phyloP scores from a whole-genome alignment of 1,140 invertebrate species.

The Eriosoma lanigerum region DNA sequence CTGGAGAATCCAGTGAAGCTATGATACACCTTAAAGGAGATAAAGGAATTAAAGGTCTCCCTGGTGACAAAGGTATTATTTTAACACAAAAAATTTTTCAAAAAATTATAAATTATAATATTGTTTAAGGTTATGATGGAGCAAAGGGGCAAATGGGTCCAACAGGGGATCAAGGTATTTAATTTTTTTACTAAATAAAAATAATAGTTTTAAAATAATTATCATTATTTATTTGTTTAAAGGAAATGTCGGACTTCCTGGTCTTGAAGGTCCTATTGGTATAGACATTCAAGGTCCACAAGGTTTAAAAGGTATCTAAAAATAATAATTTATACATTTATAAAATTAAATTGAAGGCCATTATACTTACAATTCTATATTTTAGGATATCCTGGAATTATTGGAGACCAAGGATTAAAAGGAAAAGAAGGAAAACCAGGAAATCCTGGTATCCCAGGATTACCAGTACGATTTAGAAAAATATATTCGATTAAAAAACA shows the following conservation, averaged over 20 bases:
- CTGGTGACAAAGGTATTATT: constrained; percentile 57
- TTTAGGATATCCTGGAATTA: constrained; percentile 57
- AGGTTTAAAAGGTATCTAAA: constrained; percentile 35
- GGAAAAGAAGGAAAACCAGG: constrained; percentile 58
- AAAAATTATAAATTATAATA: not conserved
- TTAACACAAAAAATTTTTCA: no score
- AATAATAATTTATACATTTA: not conserved
- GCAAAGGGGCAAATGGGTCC: constrained; percentile 59
- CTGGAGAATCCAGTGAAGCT: constrained; percentile 59
- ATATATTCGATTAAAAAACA: no score
- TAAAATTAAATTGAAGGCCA: no score
- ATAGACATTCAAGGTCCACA: not conserved
- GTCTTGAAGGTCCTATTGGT: not conserved
- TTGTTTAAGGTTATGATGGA: constrained; percentile 60
- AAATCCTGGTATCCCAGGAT: constrained; percentile 56
- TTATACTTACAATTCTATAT: no score
- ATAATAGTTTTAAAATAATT: not conserved
- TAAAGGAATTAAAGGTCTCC: constrained; percentile 61
- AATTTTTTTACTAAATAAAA: not conserved
- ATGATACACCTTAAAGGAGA: constrained; percentile 58
- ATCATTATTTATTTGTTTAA: not conserved
- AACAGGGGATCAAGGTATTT: constrained; percentile 54
- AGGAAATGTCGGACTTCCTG: constrained; percentile 51
- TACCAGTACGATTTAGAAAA: constrained; percentile 55
- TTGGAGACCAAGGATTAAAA: constrained; percentile 58